Evolutionary conservation across 1,140 invertebrate species (phyloP).

Genomic region (Trichonephila clavipes): DNA sequence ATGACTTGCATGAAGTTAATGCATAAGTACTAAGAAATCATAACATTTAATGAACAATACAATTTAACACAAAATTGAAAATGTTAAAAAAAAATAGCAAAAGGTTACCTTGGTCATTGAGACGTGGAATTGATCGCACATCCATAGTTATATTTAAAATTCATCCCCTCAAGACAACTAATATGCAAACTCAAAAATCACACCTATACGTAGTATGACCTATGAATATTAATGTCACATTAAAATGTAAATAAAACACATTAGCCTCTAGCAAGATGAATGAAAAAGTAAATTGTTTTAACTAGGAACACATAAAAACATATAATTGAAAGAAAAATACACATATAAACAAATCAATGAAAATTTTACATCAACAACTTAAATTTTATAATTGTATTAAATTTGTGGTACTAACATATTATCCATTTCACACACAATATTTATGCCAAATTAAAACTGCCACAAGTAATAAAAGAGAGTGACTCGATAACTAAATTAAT

Average conservation of each 20-base stretch:
- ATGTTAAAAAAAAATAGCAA: background rate
- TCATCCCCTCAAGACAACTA: constrained; percentile 58
- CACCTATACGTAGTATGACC: constrained; percentile 2
- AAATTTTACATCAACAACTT: background rate
- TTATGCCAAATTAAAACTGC: no score
- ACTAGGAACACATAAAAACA: background rate
- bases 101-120: constrained; percentile 73
- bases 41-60: background rate
- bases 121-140: constrained; percentile 68
- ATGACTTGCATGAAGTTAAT: no score
- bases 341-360: background rate
- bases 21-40: no score
- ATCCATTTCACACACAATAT: no score
- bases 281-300: background rate
- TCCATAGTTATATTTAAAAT: constrained; percentile 70
- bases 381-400: no score
- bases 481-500: no score
- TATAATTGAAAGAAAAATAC: background rate
- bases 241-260: background rate
- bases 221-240: background rate
- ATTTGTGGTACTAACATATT: no score
- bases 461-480: no score
- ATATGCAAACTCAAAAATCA: constrained; percentile 21
- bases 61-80: background rate
- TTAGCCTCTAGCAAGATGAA: background rate